phyloP scores from a whole-genome alignment of 2,888 invertebrate genomes.

The Kryphioiulus occultus region DNA sequence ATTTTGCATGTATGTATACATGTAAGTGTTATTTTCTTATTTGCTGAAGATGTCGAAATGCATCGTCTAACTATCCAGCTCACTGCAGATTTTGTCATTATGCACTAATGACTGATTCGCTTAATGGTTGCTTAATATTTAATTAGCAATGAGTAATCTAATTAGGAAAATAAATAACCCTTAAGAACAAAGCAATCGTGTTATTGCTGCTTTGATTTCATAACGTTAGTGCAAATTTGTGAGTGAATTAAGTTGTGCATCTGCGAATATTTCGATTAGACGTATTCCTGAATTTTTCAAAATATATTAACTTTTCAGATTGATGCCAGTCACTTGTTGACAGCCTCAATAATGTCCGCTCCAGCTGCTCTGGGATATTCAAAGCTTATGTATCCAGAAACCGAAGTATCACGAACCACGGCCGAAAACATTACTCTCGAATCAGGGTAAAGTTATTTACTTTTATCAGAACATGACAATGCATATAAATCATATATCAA shows the following conservation, averaged over 20 bases:
- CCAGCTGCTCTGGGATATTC: slow-evolving; percentile 90
- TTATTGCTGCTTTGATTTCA: too few relatives aligned
- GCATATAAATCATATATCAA: too few relatives aligned
- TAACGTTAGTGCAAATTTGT: neutral
- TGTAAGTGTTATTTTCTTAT: too few relatives aligned
- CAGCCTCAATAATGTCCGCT: slow-evolving; percentile 95
- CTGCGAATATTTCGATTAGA: neutral
- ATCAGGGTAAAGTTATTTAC: slow-evolving; percentile 68
- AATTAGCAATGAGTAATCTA: too few relatives aligned
- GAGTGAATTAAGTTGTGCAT: neutral
- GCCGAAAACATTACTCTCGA: slow-evolving; percentile 77
- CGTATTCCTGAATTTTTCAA: neutral
- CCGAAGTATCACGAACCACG: slow-evolving; percentile 77
- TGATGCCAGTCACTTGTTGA: slow-evolving; percentile 84
- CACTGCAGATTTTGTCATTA: too few relatives aligned
- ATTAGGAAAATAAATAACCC: too few relatives aligned
- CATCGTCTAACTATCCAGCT: too few relatives aligned
- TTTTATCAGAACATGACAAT: neutral
- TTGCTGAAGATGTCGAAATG: too few relatives aligned
- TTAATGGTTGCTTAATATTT: too few relatives aligned
- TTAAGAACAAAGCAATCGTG: too few relatives aligned
- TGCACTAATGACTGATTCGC: too few relatives aligned
- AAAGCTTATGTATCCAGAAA: slow-evolving; percentile 92
- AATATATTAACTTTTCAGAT: slow-evolving; percentile 56
- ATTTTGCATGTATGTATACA: too few relatives aligned